Conservation (phyloP, 2,888 invertebrate species). For the Sphecodes monilicornis region DNA sequence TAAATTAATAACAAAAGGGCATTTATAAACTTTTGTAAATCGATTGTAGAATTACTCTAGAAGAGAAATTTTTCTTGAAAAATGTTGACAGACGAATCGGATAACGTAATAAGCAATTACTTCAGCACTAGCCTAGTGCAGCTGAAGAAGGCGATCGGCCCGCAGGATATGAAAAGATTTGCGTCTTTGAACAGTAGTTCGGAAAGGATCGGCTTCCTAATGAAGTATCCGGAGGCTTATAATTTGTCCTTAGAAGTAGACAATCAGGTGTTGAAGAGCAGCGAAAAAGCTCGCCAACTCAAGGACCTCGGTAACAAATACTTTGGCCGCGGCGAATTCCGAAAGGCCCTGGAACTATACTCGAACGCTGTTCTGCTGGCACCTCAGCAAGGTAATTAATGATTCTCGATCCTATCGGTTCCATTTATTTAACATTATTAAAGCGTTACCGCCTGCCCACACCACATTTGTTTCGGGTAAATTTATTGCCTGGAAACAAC, state of each 20-base stretch:
- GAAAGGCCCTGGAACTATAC: conserved; percentile 89
- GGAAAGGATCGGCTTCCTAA: conserved; percentile 88
- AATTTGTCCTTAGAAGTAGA: conserved; percentile 85
- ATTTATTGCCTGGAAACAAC: conserved; percentile 30
- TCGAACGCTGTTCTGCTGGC: conserved; percentile 89
- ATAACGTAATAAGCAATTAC: conserved; percentile 75
- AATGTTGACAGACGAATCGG: conserved; percentile 67
- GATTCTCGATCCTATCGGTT: conserved; percentile 15
- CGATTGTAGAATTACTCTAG: background rate
- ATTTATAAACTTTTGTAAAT: background rate
- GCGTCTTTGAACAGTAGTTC: conserved; percentile 87
- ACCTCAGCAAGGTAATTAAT: conserved; percentile 87
- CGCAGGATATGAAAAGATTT: conserved; percentile 88
- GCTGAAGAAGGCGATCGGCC: conserved; percentile 86
- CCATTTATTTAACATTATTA: conserved; percentile 30
- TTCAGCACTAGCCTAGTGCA: conserved; percentile 78
- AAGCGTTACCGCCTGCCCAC: conserved; percentile 9
- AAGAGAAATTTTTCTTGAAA: background rate
- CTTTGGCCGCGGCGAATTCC: conserved; percentile 90
- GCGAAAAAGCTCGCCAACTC: conserved; percentile 86
- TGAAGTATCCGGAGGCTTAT: conserved; percentile 85
- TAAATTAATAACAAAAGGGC: background rate
- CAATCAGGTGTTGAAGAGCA: conserved; percentile 86
- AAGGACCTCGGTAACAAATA: conserved; percentile 91
- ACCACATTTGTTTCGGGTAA: conserved; percentile 4